Percentiles rank a stretch among this genome's conserved stretches.
Conservation (phyloP, 2,888 invertebrate genomes). For the Cerastoderma edule region DNA sequence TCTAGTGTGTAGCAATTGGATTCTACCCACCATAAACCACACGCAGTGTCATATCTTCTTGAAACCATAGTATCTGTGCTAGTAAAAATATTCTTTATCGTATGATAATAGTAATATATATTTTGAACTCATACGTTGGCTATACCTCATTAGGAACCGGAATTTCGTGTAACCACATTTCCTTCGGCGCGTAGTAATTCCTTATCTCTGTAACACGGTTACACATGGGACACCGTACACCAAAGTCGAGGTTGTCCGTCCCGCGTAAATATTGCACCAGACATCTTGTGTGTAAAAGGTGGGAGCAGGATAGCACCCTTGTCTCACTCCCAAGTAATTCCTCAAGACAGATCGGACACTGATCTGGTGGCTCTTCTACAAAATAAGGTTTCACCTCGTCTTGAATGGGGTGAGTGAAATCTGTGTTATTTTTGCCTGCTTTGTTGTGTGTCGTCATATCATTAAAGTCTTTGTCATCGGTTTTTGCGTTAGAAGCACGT, state of each 20-base stretch:
- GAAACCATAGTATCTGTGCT: too few species aligned
- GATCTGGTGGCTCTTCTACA: slow-evolving; percentile 49
- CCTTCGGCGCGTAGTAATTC: slow-evolving; percentile 41
- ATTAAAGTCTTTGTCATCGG: neutral
- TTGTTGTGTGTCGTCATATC: too few species aligned
- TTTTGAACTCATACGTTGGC: too few species aligned
- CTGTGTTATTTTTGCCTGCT: neutral
- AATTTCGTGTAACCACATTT: slow-evolving; percentile 43
- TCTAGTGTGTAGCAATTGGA: too few species aligned
- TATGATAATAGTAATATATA: too few species aligned
- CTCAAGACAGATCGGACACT: slow-evolving; percentile 47
- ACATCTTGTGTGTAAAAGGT: slow-evolving; percentile 44
- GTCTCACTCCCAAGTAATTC: slow-evolving; percentile 43
- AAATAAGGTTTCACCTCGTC: slow-evolving; percentile 18
- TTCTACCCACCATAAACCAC: too few species aligned
- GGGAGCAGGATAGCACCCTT: slow-evolving; percentile 32
- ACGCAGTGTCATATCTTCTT: too few species aligned
- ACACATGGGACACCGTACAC: slow-evolving; percentile 47
- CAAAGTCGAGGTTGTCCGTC: slow-evolving; percentile 45
- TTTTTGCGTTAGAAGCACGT: neutral
- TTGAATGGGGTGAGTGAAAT: neutral
- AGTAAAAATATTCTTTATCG: too few species aligned
- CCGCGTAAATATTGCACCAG: slow-evolving; percentile 26
- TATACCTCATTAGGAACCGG: slow-evolving; percentile 32
- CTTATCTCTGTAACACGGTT: slow-evolving; percentile 26